phyloP scores from a whole-genome alignment of 1,140 invertebrate genomes.

The Steinernema khuongi region DNA sequence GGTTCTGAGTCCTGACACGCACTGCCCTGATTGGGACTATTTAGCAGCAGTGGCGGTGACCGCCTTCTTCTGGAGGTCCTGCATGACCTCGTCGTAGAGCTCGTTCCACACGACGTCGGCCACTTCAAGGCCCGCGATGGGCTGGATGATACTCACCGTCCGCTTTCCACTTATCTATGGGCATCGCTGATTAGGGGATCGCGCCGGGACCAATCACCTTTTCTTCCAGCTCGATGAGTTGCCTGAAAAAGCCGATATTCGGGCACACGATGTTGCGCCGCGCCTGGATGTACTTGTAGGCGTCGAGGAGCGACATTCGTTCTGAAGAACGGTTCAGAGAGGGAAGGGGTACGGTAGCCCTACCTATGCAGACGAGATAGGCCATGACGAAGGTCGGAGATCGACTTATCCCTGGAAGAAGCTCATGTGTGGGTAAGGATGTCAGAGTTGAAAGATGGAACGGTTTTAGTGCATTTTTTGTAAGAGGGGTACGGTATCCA shows the following conservation, averaged over 20 bases:
- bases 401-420: conserved; percentile 68
- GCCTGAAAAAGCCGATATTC: conserved; percentile 79
- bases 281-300: conserved; percentile 69
- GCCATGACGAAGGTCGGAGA: conserved; percentile 77
- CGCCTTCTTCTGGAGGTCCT: conserved; percentile 2
- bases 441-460: no score
- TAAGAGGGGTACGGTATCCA: no score
- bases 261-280: conserved; percentile 73
- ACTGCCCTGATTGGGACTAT: neutral
- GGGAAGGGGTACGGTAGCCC: conserved; percentile 66
- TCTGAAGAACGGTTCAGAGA: conserved; percentile 50
- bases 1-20: no score
- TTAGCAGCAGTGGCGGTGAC: neutral
- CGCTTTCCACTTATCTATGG: conserved; percentile 24
- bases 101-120: conserved; percentile 45
- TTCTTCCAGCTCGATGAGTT: conserved; percentile 64
- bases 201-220: conserved; percentile 22
- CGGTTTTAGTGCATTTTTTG: no score
- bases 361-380: conserved; percentile 68
- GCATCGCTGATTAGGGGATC: neutral
- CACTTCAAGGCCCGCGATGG: conserved; percentile 34
- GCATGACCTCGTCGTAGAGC: conserved; percentile 40
- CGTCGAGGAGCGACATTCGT: conserved; percentile 68
- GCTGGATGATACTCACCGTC: conserved; percentile 41
- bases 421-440: no score